A percentile compares a stretch with the other conserved stretches of the same genome.
Evolutionary conservation across 2,888 invertebrate species (phyloP).

Genomic region (Arenicola marina): DNA sequence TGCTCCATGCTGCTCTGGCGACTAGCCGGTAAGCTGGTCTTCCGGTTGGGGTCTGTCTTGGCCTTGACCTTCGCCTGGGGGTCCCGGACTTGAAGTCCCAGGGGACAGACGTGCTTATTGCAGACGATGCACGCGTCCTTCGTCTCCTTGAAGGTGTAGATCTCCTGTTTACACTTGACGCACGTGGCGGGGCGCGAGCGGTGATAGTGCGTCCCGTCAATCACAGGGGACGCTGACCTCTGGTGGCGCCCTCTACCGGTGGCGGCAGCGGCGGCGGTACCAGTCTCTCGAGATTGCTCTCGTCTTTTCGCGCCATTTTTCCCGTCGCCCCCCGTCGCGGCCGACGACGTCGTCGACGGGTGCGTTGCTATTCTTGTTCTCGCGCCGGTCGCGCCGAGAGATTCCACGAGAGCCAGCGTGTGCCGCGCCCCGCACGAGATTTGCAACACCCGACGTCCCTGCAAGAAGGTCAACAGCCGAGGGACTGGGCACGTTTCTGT

Average conservation of each 20-base stretch:
- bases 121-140: conserved; percentile 44
- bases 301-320: neutral
- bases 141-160: conserved; percentile 43
- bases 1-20: too few species aligned
- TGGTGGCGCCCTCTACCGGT: neutral
- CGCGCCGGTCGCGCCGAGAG: conserved; percentile 39
- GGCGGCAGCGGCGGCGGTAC: too few species aligned
- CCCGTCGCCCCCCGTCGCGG: conserved; percentile 9
- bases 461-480: conserved; percentile 39
- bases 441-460: conserved; percentile 43
- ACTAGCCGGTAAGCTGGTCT: too few species aligned
- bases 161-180: conserved; percentile 43
- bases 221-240: conserved; percentile 10
- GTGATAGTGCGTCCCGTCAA: conserved; percentile 14
- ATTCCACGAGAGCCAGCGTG: conserved; percentile 49
- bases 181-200: conserved; percentile 40
- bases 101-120: conserved; percentile 38
- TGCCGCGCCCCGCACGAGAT: conserved; percentile 52
- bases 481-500: conserved; percentile 37
- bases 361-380: too few species aligned
- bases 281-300: too few species aligned
- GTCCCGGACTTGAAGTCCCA: conserved; percentile 28
- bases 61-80: too few species aligned
- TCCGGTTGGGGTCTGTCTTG: too few species aligned
- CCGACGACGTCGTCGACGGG: conserved; percentile 9